phyloP scores from a whole-genome alignment of 2,888 invertebrate species.

The Brachyptera risi region DNA sequence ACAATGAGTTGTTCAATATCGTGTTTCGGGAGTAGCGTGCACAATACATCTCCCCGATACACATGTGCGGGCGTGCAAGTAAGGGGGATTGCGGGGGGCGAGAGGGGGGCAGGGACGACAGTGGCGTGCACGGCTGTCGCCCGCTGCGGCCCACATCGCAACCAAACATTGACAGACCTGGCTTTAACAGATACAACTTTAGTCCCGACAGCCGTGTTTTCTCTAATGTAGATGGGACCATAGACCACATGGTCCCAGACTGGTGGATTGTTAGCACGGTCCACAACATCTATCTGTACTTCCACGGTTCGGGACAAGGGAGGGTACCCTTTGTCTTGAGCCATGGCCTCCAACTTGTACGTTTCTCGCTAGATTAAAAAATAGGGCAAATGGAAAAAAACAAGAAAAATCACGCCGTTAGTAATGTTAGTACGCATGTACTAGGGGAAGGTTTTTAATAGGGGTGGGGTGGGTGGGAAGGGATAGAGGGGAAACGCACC shows the following conservation, averaged over 20 bases:
- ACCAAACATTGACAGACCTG: constrained; percentile 70
- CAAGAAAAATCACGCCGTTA: constrained; percentile 59
- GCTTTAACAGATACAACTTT: constrained; percentile 98
- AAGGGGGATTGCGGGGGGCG: constrained; percentile 22
- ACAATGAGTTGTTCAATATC: constrained; percentile 24
- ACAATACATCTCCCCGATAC: constrained; percentile 33
- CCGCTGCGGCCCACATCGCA: constrained; percentile 31
- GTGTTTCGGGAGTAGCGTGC: constrained; percentile 33
- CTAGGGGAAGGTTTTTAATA: constrained; percentile 18
- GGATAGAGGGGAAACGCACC: constrained; percentile 33
- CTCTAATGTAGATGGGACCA: constrained; percentile 96
- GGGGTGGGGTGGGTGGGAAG: constrained; percentile 39
- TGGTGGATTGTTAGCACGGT: constrained; percentile 96
- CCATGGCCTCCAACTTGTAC: constrained; percentile 97
- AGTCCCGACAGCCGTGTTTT: constrained; percentile 96
- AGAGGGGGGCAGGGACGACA: background rate
- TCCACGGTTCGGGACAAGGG: constrained; percentile 94
- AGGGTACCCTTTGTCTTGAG: constrained; percentile 95
- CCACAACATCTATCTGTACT: constrained; percentile 98
- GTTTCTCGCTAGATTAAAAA: constrained; percentile 83
- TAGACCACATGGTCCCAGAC: constrained; percentile 95
- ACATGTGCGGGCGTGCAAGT: constrained; percentile 34
- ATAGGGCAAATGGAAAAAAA: constrained; percentile 58
- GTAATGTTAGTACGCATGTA: constrained; percentile 52
- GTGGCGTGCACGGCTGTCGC: constrained; percentile 1